phyloP scores from a whole-genome alignment of 2,113 vertebrate species.

The Motacilla tschutschensis region DNA sequence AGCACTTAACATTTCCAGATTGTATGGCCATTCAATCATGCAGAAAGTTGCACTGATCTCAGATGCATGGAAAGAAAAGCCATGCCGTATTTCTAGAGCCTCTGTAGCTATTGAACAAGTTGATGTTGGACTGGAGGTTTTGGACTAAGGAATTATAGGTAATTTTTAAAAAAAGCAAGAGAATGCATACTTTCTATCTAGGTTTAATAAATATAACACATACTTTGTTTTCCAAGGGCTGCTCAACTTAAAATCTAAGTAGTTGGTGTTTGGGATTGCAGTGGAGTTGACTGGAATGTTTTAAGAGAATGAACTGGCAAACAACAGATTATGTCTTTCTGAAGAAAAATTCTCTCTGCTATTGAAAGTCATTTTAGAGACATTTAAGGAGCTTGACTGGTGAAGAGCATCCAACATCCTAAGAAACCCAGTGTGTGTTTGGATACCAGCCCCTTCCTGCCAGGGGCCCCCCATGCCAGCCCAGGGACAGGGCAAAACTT shows the following conservation, averaged over 20 bases:
- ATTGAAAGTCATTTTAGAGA: background rate
- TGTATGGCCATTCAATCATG: background rate
- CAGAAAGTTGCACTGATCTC: background rate
- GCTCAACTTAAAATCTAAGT: too few relatives aligned
- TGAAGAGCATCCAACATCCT: background rate
- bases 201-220: background rate
- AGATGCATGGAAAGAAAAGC: background rate
- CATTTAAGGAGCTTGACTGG: background rate
- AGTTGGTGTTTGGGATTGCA: background rate
- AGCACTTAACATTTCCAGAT: background rate
- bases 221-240: too few relatives aligned
- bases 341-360: background rate
- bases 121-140: background rate
- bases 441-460: too few relatives aligned
- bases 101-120: background rate
- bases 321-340: background rate
- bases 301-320: background rate
- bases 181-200: background rate
- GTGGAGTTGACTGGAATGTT: background rate
- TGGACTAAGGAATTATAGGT: background rate
- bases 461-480: fast-evolving
- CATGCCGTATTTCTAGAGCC: fast-evolving
- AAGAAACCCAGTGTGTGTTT: background rate
- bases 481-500: fast-evolving
- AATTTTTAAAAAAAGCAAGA: background rate